Evolutionary conservation across 2,797 vertebrate genomes (phyloP).

Genomic region (Dipus sagitta): DNA sequence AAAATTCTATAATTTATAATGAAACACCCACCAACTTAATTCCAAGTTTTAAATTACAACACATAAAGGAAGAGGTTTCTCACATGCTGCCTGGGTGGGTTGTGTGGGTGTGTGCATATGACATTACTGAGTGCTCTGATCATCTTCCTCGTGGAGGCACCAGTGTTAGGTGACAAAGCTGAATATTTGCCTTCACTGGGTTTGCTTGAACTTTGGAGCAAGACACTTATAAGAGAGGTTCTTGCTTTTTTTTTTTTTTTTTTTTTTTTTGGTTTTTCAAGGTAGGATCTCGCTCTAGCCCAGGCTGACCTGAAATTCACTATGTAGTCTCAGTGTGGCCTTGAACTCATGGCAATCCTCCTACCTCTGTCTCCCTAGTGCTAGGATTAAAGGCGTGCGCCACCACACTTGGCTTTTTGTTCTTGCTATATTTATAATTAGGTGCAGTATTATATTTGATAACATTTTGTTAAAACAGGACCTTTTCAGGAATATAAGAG

Average conservation of each 20-base stretch:
- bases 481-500: slow-evolving; percentile 4
- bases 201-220: not conserved
- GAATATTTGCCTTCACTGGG: not conserved
- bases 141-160: not conserved
- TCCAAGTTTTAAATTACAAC: not conserved
- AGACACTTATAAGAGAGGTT: not conserved
- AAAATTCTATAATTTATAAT: not conserved
- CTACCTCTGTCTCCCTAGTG: too few species aligned
- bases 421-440: slow-evolving; percentile 4
- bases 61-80: not conserved
- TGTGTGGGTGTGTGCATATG: not conserved
- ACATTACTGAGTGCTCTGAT: not conserved
- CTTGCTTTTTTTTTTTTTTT: too few species aligned
- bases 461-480: not conserved
- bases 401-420: too few species aligned
- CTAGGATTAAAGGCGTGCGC: too few species aligned
- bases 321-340: too few species aligned
- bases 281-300: too few species aligned
- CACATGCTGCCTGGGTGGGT: not conserved
- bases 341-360: too few species aligned
- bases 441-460: not conserved
- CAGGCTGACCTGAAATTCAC: too few species aligned
- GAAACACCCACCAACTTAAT: not conserved
- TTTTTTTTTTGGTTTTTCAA: too few species aligned
- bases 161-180: not conserved